A percentile compares a stretch with the other conserved stretches of the same genome.
phyloP scores from a whole-genome alignment of 1,140 invertebrate genomes.

The Cydia fagiglandana region DNA sequence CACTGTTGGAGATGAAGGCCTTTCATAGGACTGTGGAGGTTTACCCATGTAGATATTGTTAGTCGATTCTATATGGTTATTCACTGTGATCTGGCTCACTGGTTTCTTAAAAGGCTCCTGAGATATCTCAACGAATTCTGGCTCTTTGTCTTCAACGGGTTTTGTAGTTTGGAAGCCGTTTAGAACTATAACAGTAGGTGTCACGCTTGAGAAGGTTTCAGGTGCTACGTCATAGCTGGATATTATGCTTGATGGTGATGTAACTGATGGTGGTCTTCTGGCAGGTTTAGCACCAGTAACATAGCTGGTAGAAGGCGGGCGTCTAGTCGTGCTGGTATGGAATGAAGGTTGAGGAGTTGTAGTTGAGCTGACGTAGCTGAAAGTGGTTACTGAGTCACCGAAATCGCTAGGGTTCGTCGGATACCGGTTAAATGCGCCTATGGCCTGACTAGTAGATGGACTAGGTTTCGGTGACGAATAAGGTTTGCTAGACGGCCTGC shows the following conservation, averaged over 20 bases:
- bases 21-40: conserved; percentile 62
- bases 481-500: conserved; percentile 50
- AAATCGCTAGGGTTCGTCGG: conserved; percentile 68
- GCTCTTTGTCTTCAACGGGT: conserved; percentile 64
- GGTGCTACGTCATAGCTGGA: conserved; percentile 56
- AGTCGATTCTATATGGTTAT: conserved; percentile 80
- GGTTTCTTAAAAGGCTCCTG: conserved; percentile 76
- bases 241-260: conserved; percentile 47
- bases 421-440: conserved; percentile 70
- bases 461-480: conserved; percentile 61
- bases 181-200: conserved; percentile 87
- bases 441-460: conserved; percentile 68
- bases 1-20: conserved; percentile 78
- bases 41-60: conserved; percentile 77
- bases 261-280: conserved; percentile 69
- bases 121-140: conserved; percentile 72
- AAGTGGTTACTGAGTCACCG: conserved; percentile 66
- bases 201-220: conserved; percentile 80
- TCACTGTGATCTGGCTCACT: conserved; percentile 79
- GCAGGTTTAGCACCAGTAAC: conserved; percentile 78
- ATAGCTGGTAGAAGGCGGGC: conserved; percentile 81
- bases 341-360: conserved; percentile 52
- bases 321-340: conserved; percentile 55
- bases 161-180: conserved; percentile 71
- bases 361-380: conserved; percentile 70